Conservation (phyloP, 2,113 vertebrate genomes). For the Fregata magnificens region DNA sequence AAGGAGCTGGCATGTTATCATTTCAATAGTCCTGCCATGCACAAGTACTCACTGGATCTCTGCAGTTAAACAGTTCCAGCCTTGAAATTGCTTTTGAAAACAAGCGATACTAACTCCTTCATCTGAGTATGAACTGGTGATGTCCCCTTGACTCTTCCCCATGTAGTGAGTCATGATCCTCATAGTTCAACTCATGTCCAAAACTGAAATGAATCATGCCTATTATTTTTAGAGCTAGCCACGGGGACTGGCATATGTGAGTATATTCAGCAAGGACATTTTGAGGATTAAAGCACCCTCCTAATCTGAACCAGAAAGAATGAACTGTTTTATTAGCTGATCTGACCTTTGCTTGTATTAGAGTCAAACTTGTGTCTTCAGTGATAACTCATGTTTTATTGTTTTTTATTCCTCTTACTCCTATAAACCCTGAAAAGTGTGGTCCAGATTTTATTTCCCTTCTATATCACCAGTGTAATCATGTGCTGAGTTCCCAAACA, state of each 20-base stretch:
- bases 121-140: neutral
- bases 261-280: neutral
- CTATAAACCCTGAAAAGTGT: neutral
- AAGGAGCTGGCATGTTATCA: neutral
- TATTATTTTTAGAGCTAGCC: slow-evolving; percentile 9
- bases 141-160: neutral
- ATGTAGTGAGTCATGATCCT: neutral
- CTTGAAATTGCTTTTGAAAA: neutral
- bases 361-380: neutral
- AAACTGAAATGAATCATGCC: neutral
- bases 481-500: neutral
- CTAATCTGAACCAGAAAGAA: neutral
- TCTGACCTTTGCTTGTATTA: neutral
- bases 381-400: slow-evolving; percentile 22
- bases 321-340: slow-evolving; percentile 2
- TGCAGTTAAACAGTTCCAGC: neutral
- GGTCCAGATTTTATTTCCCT: neutral
- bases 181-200: neutral
- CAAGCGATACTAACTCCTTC: neutral
- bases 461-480: neutral
- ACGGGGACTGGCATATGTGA: neutral
- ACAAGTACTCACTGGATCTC: neutral
- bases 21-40: neutral
- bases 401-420: neutral
- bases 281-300: neutral